A percentile compares a stretch with the other conserved stretches of the same genome.
Evolutionary conservation across 2,797 vertebrate species (phyloP).

Genomic region (Petrocephalus sullivani): DNA sequence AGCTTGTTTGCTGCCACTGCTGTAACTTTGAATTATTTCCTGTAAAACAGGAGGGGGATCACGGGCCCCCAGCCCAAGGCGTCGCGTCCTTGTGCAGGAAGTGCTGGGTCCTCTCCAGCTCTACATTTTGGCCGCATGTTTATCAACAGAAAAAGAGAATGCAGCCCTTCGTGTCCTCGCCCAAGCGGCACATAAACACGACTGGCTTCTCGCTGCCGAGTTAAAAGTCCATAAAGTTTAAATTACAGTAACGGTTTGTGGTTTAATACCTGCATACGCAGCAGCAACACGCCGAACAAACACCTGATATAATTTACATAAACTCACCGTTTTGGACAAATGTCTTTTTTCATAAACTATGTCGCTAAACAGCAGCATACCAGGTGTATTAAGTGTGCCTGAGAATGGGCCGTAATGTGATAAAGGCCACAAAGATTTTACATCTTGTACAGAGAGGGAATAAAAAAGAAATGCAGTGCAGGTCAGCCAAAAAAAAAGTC

Average conservation of each 20-base stretch:
- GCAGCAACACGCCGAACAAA: neutral
- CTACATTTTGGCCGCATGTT: neutral
- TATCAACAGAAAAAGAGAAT: neutral
- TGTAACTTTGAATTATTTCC: constrained; percentile 2
- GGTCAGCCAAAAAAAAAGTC: neutral
- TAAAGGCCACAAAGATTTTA: neutral
- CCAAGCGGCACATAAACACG: neutral
- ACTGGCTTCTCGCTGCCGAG: constrained; percentile 7
- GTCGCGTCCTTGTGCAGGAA: neutral
- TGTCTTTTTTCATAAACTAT: constrained; percentile 18
- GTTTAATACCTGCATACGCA: neutral
- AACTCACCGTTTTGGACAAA: constrained; percentile 15
- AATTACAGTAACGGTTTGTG: constrained; percentile 10
- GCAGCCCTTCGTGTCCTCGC: neutral
- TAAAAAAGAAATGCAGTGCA: neutral
- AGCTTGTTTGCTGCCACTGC: neutral
- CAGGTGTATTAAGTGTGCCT: neutral
- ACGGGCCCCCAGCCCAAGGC: neutral
- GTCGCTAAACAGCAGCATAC: neutral
- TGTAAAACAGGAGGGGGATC: neutral
- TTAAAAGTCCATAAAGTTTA: neutral
- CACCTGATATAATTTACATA: constrained; percentile 18
- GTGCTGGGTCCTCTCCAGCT: neutral
- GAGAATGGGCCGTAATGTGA: neutral
- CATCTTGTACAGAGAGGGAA: neutral